Evolutionary conservation across 2,888 invertebrate species (phyloP), one percentile per base, ranked within the genome.

Genomic region (Tethea ocularis): DNA sequence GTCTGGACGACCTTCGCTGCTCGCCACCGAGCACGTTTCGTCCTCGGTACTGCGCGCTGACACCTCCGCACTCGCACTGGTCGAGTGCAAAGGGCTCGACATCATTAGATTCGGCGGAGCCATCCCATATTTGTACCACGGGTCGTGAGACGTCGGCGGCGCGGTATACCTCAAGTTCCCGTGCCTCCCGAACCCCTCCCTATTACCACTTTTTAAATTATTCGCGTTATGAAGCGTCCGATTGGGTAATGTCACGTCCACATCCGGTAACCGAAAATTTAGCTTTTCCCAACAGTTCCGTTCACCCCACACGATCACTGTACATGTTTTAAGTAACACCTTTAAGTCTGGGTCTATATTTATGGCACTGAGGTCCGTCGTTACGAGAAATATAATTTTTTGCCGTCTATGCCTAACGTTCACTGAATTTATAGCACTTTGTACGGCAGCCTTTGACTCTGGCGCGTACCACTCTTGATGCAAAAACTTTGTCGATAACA

Each of bases 271-370:
- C 72, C 96, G 96, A 93, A 94, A 95, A 86, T 96, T 95, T 79
- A 98, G 93, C 88, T 97, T 97, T 79, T 97, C 97, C 97, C 97
- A 97, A 94, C 98, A 98, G 75, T 96, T 94, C 70, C 95, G 95
- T 81, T 97, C 97, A 67, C 96, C 96, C 95, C 96, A 96, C 81
- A 96, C 95, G 57, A 96, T 95, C 78, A 95, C 95, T 73, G 95
- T 94, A 94, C 96, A 94, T 87, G 96, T 96, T 83, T 96, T 95
- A 51, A 96, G 91, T 61, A 96, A 90, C 74, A 95, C 94, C 85
- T 96, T 95, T 59, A 97, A 88, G 80, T 97, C 97, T 52, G 96
- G 95, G 78, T 96, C 97, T 67, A 93, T 89, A 75, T 96, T 95
- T 71, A 95, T 94, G 81, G 96, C 95, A 90, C 93, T 93, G 66